A percentile compares a stretch with the other conserved stretches of the same genome.
phyloP scores from a whole-genome alignment of 1,140 invertebrate species.

The Frieseomelitta varia region DNA sequence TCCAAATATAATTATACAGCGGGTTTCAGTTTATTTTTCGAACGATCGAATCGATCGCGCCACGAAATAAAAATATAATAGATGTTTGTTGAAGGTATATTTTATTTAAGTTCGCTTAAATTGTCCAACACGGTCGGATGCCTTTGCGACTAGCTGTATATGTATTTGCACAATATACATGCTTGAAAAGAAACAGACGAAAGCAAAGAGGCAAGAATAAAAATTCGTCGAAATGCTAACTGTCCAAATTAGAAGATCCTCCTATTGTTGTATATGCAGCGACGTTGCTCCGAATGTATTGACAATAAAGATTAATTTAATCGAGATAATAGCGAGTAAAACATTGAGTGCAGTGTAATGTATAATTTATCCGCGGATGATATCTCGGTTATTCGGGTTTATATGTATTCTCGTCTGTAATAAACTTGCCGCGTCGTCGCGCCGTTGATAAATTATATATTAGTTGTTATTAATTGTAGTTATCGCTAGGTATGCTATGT shows the following conservation, averaged over 20 bases:
- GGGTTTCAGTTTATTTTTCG: background rate
- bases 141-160: background rate
- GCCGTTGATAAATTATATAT: slow-evolving; percentile 61
- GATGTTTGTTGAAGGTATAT: background rate
- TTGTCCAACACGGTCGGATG: background rate
- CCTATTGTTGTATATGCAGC: slow-evolving; percentile 61
- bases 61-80: background rate
- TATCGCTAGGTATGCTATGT: slow-evolving; percentile 79
- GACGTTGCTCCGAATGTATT: slow-evolving; percentile 80
- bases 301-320: slow-evolving; percentile 77
- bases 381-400: slow-evolving; percentile 17
- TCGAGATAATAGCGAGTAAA: slow-evolving; percentile 55
- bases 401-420: no score
- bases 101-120: background rate
- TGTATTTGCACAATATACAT: background rate
- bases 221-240: background rate
- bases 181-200: background rate
- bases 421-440: background rate
- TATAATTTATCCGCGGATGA: slow-evolving; percentile 62
- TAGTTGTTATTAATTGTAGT: slow-evolving; percentile 74
- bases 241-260: background rate
- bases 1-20: background rate
- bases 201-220: background rate
- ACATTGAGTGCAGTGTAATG: slow-evolving; percentile 59
- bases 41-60: background rate